These are phyloP conservation scores for Aradophagus sp. DNA, from an alignment of 1,140 invertebrate species.

Conservation along the genomic window DNA sequence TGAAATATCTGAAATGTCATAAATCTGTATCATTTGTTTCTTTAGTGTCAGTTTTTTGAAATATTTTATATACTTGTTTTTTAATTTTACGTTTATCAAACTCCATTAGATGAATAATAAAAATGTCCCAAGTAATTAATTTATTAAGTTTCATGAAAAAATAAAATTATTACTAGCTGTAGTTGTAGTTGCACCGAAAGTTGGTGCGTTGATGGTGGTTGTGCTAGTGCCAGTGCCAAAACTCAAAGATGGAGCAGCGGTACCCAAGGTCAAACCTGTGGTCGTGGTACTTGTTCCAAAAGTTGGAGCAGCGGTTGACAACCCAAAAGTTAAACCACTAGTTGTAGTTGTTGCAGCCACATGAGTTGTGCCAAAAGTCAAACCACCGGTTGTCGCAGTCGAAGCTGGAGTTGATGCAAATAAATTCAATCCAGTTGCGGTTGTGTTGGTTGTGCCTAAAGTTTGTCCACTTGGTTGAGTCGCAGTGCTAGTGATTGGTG, in stretches of 20 bases:
- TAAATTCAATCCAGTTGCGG: constrained; percentile 20
- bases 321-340: constrained; percentile 42
- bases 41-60: no score
- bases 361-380: constrained; percentile 17
- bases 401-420: constrained; percentile 13
- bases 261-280: constrained; percentile 58
- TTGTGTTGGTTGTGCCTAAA: constrained; percentile 1
- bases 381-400: background rate
- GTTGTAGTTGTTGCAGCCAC: constrained; percentile 22
- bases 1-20: no score
- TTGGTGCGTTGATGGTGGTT: constrained; percentile 19
- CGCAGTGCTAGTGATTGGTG: constrained; percentile 21
- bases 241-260: constrained; percentile 41
- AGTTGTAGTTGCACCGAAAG: constrained; percentile 63
- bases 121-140: background rate
- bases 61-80: no score
- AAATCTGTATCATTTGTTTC: no score
- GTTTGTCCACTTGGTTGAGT: constrained; percentile 9
- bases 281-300: constrained; percentile 56
- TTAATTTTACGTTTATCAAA: constrained; percentile 2
- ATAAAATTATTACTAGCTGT: constrained; percentile 55
- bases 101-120: constrained; percentile 49
- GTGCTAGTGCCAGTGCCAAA: constrained; percentile 63
- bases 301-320: constrained; percentile 48
- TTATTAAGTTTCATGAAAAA: background rate